phyloP scores from a whole-genome alignment of 2,888 invertebrate species.

The Argyra leucocephala region DNA sequence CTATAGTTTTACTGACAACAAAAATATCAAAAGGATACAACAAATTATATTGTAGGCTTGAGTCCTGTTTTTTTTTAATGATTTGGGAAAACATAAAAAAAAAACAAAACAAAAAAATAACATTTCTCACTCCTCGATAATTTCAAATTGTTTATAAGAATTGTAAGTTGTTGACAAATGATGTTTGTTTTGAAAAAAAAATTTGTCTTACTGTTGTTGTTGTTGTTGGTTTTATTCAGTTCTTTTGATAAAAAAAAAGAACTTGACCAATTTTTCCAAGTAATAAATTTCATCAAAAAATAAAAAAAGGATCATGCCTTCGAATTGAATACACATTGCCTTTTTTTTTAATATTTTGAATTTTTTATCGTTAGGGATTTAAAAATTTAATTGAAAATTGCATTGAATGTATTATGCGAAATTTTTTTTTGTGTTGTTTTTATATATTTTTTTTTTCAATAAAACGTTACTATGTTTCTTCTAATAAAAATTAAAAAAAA shows the following conservation, averaged over 20 bases:
- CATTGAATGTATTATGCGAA: neutral
- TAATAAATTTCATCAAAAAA: neutral
- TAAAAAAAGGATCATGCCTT: neutral
- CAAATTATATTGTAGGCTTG: neutral
- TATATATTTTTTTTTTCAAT: neutral
- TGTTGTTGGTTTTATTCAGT: too few relatives aligned
- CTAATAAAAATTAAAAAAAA: neutral
- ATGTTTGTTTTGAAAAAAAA: neutral
- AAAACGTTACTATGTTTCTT: neutral
- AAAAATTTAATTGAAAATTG: neutral
- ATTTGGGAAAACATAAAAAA: too few relatives aligned
- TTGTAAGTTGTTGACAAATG: neutral
- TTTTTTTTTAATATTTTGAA: neutral
- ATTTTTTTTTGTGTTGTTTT: neutral
- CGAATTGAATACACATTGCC: neutral
- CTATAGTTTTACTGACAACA: neutral
- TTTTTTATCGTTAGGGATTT: neutral
- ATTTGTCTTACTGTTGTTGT: too few relatives aligned
- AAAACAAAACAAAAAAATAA: too few relatives aligned
- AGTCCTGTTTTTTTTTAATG: neutral
- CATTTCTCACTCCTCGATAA: neutral
- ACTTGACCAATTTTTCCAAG: conserved; percentile 2
- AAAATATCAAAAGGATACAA: neutral
- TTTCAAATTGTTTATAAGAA: neutral
- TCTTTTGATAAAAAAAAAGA: neutral